Evolutionary conservation across 2,113 vertebrate genomes (phyloP).

Genomic region (Caranx melampygus): DNA sequence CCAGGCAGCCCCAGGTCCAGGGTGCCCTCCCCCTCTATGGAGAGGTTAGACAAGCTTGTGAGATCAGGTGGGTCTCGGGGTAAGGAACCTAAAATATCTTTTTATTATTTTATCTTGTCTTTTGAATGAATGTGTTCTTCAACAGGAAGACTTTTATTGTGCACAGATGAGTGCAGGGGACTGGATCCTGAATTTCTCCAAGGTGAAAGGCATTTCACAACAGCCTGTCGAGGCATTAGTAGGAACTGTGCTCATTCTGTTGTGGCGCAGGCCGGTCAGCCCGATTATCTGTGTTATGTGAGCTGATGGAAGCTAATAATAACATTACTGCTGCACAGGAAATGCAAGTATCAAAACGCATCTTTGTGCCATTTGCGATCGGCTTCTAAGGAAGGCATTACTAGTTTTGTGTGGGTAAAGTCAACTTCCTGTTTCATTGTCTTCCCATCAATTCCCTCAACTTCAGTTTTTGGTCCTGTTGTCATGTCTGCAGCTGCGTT

Average conservation of each 20-base stretch:
- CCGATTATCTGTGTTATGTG: conserved; percentile 3
- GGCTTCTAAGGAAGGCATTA: conserved; percentile 5
- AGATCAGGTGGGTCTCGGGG: conserved; percentile 90
- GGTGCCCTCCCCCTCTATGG: conserved; percentile 90
- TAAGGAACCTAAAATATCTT: conserved; percentile 38
- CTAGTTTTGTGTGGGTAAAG: neutral
- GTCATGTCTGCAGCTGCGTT: conserved; percentile 16
- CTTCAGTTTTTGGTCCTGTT: conserved; percentile 24
- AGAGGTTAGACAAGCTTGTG: conserved; percentile 92
- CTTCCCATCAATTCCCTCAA: conserved; percentile 6
- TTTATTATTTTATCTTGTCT: neutral
- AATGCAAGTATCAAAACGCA: conserved; percentile 25
- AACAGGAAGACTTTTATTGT: neutral
- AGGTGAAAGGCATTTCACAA: conserved; percentile 13
- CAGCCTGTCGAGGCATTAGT: neutral
- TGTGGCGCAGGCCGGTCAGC: neutral
- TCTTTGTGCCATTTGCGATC: neutral
- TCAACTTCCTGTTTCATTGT: conserved; percentile 41
- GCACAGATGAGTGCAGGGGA: neutral
- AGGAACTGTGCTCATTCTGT: neutral
- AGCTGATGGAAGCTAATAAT: conserved; percentile 33
- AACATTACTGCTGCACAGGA: neutral
- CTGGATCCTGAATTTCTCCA: conserved; percentile 5
- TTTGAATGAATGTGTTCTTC: neutral
- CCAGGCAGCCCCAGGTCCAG: conserved; percentile 92